Conservation (phyloP, 2,888 invertebrate genomes). For the Cephus sareptanus region DNA sequence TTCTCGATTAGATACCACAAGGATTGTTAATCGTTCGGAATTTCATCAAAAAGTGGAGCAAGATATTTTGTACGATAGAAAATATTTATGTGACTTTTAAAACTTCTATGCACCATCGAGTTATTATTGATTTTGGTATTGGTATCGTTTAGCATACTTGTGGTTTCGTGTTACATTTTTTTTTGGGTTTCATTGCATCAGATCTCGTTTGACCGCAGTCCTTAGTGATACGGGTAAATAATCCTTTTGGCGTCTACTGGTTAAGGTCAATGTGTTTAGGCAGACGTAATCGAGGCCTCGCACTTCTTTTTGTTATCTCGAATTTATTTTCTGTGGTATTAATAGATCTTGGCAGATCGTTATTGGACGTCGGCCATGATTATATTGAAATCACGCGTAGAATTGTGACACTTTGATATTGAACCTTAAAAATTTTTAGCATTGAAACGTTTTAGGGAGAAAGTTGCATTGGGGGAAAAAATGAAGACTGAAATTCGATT, state of each 20-base stretch:
- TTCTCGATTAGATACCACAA: neutral
- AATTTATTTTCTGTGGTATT: neutral
- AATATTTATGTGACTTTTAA: neutral
- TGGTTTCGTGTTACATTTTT: neutral
- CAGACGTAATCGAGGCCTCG: neutral
- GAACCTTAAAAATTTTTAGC: neutral
- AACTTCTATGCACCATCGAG: neutral
- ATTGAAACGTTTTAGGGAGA: neutral
- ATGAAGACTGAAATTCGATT: neutral
- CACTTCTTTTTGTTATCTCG: neutral
- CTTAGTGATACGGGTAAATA: neutral
- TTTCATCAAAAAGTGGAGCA: neutral
- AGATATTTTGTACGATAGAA: neutral
- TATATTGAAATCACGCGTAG: neutral
- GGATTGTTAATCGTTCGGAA: neutral
- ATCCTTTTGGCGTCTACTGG: neutral
- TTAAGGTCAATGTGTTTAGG: neutral
- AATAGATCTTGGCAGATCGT: neutral
- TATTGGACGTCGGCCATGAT: neutral
- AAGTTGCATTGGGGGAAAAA: neutral
- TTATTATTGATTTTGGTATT: neutral
- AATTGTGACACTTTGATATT: neutral
- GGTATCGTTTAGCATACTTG: neutral
- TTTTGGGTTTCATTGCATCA: neutral
- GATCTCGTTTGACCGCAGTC: neutral